Base-by-base conservation (phyloP, 2,113 vertebrate genomes). In the Rattus norvegicus region DNA sequence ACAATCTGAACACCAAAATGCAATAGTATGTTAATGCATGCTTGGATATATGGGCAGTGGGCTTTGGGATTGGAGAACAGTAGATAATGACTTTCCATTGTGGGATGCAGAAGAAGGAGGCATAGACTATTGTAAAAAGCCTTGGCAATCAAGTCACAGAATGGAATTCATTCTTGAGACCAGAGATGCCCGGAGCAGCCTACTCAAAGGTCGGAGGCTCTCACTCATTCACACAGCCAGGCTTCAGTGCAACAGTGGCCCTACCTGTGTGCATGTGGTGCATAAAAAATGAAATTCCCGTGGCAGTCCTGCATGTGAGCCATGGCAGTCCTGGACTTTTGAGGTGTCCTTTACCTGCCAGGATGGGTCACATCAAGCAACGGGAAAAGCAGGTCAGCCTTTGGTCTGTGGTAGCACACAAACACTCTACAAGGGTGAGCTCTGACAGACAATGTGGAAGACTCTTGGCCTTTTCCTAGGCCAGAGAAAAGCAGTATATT, bases 191-290 rank as follows among this genome's bases (percentile, higher is more conserved):
- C 61, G 70, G 54, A n/a, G 17, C 49, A 49, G 59, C 14, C 28
- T 36, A 1, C 22, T 75, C 61, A 49, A 56, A 56, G 43, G 2
- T 11, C 93, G 24, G 17, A 1, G 24, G 13, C 2, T 85, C 43
- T 91, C 54, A n/a, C 43, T 91, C 54, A n/a, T 20, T 56, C 72
- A 43, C 11, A 4, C 0, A 1, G 33, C 49, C 91, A 54, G 22
- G 47, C 33, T 30, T 30, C 56, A 47, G 59, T 43, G 47, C 61
- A 43, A 70, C 6, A 3, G 13, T 52, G 39, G 7, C 11, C 59
- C 47, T 76, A n/a, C 2, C 0, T 30, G 19, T 19, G 26, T 85
- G 70, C 5, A 10, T 6, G 5, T 5, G 54, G 7, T 73, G 0
- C 47, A 30, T 28, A 49, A 77, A 2, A 59, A 1, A 59, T 43